phyloP scores from a whole-genome alignment of 2,888 invertebrate genomes.

The Drosophila peninsularis region DNA sequence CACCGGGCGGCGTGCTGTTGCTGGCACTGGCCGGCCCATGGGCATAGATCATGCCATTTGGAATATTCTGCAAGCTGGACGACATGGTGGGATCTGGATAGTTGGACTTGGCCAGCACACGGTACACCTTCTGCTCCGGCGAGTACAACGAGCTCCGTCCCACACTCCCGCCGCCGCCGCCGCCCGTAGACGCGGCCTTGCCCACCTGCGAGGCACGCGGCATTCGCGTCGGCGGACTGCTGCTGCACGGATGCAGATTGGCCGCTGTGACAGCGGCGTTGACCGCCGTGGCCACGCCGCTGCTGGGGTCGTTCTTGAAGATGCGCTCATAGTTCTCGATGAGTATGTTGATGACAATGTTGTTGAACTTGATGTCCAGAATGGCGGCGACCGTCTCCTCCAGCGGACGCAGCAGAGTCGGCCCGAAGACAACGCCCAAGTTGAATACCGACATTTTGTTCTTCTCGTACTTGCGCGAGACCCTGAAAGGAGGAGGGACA shows the following conservation, averaged over 20 bases:
- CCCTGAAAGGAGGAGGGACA: slow-evolving; percentile 86
- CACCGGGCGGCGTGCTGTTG: slow-evolving; percentile 54
- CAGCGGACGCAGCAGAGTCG: slow-evolving; percentile 96
- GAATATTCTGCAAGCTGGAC: slow-evolving; percentile 85
- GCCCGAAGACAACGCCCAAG: slow-evolving; percentile 99
- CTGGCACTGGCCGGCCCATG: slow-evolving; percentile 69
- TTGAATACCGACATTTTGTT: slow-evolving; percentile 99
- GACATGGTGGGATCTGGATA: slow-evolving; percentile 84
- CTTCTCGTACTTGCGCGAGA: slow-evolving; percentile 92
- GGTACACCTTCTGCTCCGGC: slow-evolving; percentile 83
- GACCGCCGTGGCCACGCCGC: slow-evolving; percentile 28
- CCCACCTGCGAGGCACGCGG: slow-evolving; percentile 81
- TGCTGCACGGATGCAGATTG: slow-evolving; percentile 54
- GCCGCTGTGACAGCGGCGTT: slow-evolving; percentile 19
- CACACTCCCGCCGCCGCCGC: slow-evolving; percentile 54
- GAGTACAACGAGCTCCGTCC: slow-evolving; percentile 82
- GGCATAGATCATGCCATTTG: slow-evolving; percentile 84
- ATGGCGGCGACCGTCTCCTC: slow-evolving; percentile 99
- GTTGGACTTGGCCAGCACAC: slow-evolving; percentile 83
- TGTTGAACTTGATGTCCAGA: slow-evolving; percentile 99
- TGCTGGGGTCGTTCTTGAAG: slow-evolving; percentile 85
- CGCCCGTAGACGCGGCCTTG: slow-evolving; percentile 61
- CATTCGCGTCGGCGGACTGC: slow-evolving; percentile 83
- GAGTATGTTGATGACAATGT: slow-evolving; percentile 98
- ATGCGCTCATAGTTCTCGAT: slow-evolving; percentile 94